These are phyloP conservation scores for Choristoneura rosaceana DNA, from an alignment of 2,888 invertebrate species.

Conservation along the genomic window DNA sequence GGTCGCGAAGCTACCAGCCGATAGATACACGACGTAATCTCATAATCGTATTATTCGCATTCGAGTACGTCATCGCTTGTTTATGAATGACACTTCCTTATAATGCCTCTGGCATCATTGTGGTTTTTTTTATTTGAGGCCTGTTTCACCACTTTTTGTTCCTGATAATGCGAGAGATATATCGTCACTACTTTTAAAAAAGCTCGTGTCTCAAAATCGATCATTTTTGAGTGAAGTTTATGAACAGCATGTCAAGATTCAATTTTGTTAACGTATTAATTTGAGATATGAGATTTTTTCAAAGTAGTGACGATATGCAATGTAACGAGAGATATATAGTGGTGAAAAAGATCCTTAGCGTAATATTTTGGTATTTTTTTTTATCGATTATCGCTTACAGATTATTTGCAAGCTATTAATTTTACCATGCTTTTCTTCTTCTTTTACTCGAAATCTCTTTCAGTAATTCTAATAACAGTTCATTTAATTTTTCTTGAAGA, in stretches of 20 bases:
- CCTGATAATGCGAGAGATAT: too few relatives aligned
- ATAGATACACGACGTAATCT: conserved; percentile 3
- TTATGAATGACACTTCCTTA: not conserved
- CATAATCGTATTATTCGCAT: not conserved
- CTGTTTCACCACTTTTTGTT: too few relatives aligned
- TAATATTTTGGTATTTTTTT: not conserved
- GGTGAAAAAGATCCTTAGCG: too few relatives aligned
- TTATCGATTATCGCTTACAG: not conserved
- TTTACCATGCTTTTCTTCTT: not conserved
- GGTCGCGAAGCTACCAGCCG: not conserved
- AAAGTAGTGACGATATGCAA: too few relatives aligned
- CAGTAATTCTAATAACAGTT: not conserved
- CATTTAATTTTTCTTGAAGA: not conserved
- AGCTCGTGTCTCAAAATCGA: too few relatives aligned
- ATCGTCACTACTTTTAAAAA: too few relatives aligned
- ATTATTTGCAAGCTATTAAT: not conserved
- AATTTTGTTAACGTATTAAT: too few relatives aligned
- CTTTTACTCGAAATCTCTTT: not conserved
- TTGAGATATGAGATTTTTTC: too few relatives aligned
- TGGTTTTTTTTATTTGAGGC: not conserved
- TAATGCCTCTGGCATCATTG: not conserved
- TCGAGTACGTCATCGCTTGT: not conserved
- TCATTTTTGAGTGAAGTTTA: too few relatives aligned
- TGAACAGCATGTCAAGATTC: too few relatives aligned
- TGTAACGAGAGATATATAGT: too few relatives aligned